phyloP scores from a whole-genome alignment of 1,140 invertebrate genomes.

The Drosophila carrolli region DNA sequence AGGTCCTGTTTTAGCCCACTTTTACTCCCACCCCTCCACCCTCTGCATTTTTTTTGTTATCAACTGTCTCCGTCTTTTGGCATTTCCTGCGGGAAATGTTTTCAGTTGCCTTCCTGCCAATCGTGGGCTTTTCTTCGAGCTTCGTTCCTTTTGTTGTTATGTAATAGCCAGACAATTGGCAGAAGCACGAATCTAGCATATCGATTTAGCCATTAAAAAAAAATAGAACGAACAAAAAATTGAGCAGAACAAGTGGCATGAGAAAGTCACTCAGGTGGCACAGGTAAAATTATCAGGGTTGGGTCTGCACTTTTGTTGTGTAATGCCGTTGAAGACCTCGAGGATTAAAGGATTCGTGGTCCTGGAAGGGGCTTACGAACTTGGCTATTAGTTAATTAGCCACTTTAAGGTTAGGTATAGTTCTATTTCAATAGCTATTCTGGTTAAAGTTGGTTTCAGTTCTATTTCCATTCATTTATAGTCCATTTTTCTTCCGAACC shows the following conservation, averaged over 20 bases:
- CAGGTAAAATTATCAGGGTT: conserved; percentile 27
- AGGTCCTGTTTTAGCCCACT: conserved; percentile 13
- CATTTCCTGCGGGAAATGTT: conserved; percentile 57
- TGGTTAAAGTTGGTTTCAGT: background rate
- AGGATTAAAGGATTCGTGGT: conserved; percentile 22
- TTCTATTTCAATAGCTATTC: background rate
- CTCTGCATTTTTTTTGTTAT: conserved; percentile 7
- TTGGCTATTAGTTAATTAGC: conserved; percentile 18
- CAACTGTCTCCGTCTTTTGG: conserved; percentile 46
- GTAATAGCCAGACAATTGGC: conserved; percentile 63
- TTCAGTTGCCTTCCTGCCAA: conserved; percentile 8
- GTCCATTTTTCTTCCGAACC: conserved; percentile 3
- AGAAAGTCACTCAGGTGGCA: conserved; percentile 43
- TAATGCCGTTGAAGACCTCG: conserved; percentile 32
- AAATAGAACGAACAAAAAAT: conserved; percentile 21
- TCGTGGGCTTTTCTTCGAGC: conserved; percentile 13
- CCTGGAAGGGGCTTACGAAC: background rate
- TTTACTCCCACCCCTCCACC: background rate
- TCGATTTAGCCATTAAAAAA: conserved; percentile 74
- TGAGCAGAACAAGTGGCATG: conserved; percentile 29
- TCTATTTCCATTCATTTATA: background rate
- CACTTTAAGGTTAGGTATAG: conserved; percentile 15
- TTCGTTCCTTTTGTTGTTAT: conserved; percentile 43
- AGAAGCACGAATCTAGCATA: conserved; percentile 50
- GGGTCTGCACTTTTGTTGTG: conserved; percentile 41